A percentile compares a stretch with the other conserved stretches of the same genome.
phyloP scores from a whole-genome alignment of 2,113 vertebrate species.

The Indicator maculatus region DNA sequence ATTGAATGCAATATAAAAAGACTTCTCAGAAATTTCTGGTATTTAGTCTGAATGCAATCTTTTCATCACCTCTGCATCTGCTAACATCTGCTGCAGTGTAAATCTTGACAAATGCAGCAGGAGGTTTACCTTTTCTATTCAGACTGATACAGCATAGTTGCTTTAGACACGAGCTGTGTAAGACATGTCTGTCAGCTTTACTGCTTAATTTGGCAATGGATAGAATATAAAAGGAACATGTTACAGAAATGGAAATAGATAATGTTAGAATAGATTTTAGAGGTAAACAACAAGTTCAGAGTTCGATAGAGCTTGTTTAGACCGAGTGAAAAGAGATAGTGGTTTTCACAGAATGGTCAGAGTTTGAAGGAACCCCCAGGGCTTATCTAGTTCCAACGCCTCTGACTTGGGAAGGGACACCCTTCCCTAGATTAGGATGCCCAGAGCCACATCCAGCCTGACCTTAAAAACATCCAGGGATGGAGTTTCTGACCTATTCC shows the following conservation, averaged over 20 bases:
- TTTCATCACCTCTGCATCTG: slow-evolving; percentile 17
- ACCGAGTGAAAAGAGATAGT: background rate
- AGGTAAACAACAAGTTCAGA: slow-evolving; percentile 1
- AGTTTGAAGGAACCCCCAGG: no score
- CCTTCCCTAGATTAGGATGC: no score
- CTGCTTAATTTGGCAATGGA: slow-evolving; percentile 45
- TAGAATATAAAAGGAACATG: slow-evolving; percentile 40
- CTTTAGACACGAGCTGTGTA: slow-evolving; percentile 43
- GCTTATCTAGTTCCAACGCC: no score
- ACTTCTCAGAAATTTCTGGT: slow-evolving; percentile 62
- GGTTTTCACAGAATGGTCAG: background rate
- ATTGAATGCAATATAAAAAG: slow-evolving; percentile 27
- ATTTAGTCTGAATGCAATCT: slow-evolving; percentile 35
- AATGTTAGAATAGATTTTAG: background rate
- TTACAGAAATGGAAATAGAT: slow-evolving; percentile 25
- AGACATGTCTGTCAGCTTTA: slow-evolving; percentile 43
- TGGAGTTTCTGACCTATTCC: no score
- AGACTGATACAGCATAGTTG: slow-evolving; percentile 11
- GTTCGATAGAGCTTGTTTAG: background rate
- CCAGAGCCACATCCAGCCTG: no score
- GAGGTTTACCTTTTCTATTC: slow-evolving; percentile 36
- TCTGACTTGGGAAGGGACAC: no score
- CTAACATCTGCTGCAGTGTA: slow-evolving; percentile 47
- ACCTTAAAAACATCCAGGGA: no score
- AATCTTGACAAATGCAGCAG: background rate